phyloP scores from a whole-genome alignment of 2,888 invertebrate species.

The Myopa tessellatipennis region DNA sequence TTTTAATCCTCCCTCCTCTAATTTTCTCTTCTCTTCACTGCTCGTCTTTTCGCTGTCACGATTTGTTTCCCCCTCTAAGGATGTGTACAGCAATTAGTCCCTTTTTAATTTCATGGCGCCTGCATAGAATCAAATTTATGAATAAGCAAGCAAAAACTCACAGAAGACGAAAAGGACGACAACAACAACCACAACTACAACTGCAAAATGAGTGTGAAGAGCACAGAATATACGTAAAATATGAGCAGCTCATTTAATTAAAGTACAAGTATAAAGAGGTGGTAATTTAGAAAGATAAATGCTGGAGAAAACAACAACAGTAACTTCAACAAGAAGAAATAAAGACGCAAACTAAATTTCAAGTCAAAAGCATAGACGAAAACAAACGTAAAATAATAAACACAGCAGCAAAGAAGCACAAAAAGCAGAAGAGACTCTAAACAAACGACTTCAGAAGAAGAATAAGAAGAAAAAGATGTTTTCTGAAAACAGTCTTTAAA shows the following conservation, averaged over 20 bases:
- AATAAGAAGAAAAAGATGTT: not conserved
- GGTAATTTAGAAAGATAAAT: constrained; percentile 33
- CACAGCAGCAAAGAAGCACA: not conserved
- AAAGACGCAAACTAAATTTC: not conserved
- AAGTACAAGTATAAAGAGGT: constrained; percentile 37
- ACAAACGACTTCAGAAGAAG: not conserved
- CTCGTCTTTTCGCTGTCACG: too few species aligned
- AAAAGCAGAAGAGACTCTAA: not conserved
- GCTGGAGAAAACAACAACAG: not conserved
- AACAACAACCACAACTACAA: too few species aligned
- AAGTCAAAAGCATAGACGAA: not conserved
- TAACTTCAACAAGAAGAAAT: constrained; percentile 6
- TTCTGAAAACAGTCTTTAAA: too few species aligned
- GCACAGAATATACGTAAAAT: not conserved
- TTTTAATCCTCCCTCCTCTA: too few species aligned
- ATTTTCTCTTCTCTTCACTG: too few species aligned
- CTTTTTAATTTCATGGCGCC: not conserved
- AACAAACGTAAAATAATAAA: not conserved
- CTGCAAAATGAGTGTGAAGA: not conserved
- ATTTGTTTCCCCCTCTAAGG: too few species aligned
- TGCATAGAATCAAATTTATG: not conserved
- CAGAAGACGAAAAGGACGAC: not conserved
- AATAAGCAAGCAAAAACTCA: not conserved
- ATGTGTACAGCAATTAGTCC: not conserved
- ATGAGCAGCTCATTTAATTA: constrained; percentile 35